Base-by-base conservation (phyloP, 2,797 vertebrate genomes). In the Arvicola amphibius region DNA sequence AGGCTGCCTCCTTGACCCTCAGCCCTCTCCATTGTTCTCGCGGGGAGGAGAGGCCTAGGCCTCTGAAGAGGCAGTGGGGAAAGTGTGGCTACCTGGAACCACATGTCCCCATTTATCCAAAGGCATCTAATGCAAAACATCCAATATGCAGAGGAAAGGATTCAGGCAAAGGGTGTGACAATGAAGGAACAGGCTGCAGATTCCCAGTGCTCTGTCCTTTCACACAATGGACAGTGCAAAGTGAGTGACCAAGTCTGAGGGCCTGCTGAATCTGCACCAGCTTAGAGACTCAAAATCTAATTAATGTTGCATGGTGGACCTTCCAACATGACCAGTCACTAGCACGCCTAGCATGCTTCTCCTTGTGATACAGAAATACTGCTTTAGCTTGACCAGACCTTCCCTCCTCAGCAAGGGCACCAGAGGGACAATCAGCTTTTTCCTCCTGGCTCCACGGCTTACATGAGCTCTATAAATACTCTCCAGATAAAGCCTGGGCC, bases 141-240 rank as follows among this genome's bases (percentile, higher is more conserved):
- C 74, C 56, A 53, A 11, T 3, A 61, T 71, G 63, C 88, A 67
- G n/a, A 91, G 17, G 13, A 2, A 63, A 25, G 11, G 8, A 37
- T 87, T 74, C 0, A 6, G 56, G 8, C 32, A 48, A 83, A 83
- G 46, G 3, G 37, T 32, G 65, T 0, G 6, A 23, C 32, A 65
- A 40, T 29, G 2, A 56, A 14, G n/a, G 27, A 40, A 34, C 53
- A 59, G 73, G 19, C 8, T 14, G 27, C 48, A 34, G 5, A 65
- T 29, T n/a, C 25, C 67, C 6, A 1, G 29, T 1, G 1, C 3
- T 51, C 10, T 21, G 14, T 19, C 11, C 21, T 1, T 51, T 40
- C 43, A 37, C 67, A 88, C 59, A 89, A 67, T 21, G 25, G n/a
- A 73, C 34, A 63, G 51, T n/a, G 23, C 59, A 23, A 53, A 56